Conservation (phyloP, 2,888 invertebrate genomes). For the Cheilosia grossa region DNA sequence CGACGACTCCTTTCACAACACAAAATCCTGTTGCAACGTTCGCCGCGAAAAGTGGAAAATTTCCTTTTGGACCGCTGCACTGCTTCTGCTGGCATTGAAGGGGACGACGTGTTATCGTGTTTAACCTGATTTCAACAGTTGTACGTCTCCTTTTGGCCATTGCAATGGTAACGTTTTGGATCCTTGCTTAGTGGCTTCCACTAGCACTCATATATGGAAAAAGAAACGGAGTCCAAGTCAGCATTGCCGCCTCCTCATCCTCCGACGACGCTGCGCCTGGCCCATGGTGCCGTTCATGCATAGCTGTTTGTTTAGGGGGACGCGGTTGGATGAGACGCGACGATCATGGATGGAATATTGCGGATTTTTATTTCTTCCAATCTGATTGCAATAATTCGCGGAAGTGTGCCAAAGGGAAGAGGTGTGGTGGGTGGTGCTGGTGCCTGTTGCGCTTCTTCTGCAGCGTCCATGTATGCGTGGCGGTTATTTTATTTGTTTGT, state of each 20-base stretch:
- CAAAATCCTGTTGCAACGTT: slow-evolving; percentile 62
- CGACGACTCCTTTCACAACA: slow-evolving; percentile 51
- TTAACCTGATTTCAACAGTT: slow-evolving; percentile 69
- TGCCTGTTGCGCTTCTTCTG: slow-evolving; percentile 24
- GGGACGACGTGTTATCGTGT: slow-evolving; percentile 46
- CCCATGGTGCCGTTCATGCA: background rate
- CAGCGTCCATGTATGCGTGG: slow-evolving; percentile 10
- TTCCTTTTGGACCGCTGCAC: slow-evolving; percentile 49
- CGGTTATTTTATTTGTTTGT: slow-evolving; percentile 2
- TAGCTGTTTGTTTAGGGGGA: slow-evolving; percentile 8
- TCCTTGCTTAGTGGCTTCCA: slow-evolving; percentile 48
- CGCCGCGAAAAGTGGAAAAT: slow-evolving; percentile 48
- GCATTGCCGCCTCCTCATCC: background rate
- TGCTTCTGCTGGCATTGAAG: slow-evolving; percentile 16
- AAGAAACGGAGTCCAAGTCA: slow-evolving; percentile 16
- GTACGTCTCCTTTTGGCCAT: slow-evolving; percentile 59
- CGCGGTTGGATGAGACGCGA: background rate
- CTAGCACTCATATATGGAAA: slow-evolving; percentile 10
- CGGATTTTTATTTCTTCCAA: slow-evolving; percentile 45
- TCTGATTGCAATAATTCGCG: slow-evolving; percentile 65
- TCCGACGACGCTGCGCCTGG: slow-evolving; percentile 32
- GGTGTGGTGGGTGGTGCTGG: slow-evolving; percentile 14
- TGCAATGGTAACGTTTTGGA: slow-evolving; percentile 3
- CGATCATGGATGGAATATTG: slow-evolving; percentile 26
- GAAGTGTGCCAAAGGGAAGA: slow-evolving; percentile 62